Percentiles rank a stretch among this genome's conserved stretches.
These are phyloP conservation scores for Arctopsyche grandis DNA, from an alignment of 1,140 invertebrate species.

Conservation along the genomic window DNA sequence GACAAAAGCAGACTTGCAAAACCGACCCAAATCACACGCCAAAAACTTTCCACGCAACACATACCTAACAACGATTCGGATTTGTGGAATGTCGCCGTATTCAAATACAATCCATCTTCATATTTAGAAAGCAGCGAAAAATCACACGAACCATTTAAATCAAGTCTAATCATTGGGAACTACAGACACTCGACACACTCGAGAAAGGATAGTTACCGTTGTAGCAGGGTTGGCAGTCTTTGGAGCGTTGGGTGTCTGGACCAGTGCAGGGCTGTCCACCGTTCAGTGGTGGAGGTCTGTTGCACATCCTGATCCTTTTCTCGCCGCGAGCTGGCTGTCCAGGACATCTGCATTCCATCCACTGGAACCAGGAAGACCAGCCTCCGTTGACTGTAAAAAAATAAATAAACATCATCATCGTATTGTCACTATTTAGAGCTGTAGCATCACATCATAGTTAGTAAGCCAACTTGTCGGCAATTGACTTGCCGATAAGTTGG, in stretches of 20 bases:
- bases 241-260: constrained; percentile 79
- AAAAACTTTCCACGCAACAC: not conserved
- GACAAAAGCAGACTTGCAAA: not conserved
- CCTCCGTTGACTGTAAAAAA: constrained; percentile 88
- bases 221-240: constrained; percentile 84
- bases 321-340: constrained; percentile 74
- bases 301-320: constrained; percentile 85
- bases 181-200: too few species aligned
- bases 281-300: constrained; percentile 88
- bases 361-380: constrained; percentile 90
- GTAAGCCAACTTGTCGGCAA: too few species aligned
- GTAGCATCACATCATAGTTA: too few species aligned
- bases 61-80: constrained; percentile 50
- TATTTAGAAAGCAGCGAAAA: constrained; percentile 5
- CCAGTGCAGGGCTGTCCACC: constrained; percentile 85
- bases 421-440: too few species aligned
- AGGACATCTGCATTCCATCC: constrained; percentile 84
- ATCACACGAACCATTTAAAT: constrained; percentile 5
- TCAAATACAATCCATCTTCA: constrained; percentile 48
- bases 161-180: not conserved
- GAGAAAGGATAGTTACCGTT: constrained; percentile 57
- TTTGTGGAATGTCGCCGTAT: constrained; percentile 47
- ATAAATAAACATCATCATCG: too few species aligned
- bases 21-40: not conserved
- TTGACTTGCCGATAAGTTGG: too few species aligned